Evolutionary conservation across 1,140 invertebrate genomes (phyloP), one percentile per base, ranked within the genome.

Genomic region (Drosophila truncata): DNA sequence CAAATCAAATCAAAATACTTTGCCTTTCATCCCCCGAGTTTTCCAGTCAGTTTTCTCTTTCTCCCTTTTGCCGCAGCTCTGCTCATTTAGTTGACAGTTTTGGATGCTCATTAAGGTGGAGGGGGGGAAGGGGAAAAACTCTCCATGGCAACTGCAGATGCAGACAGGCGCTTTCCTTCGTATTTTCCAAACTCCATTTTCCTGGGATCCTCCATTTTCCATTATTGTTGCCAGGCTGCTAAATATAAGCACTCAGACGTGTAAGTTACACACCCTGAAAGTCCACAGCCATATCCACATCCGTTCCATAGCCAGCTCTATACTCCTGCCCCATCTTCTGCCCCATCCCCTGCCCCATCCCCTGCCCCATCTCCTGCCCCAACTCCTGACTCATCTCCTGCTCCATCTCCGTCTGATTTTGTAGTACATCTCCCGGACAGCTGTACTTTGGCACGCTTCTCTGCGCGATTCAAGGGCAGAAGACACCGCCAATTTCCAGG

Each of bases 361-460:
- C 25, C 55, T n/a, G 23, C 23, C 29, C 25, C 74, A 49, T 29
- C 44, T 25, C 35, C 55, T n/a, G 23, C 23, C 29, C 25, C 74
- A 49, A 25, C 44, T 25, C 35, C n/a, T n/a, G n/a, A n/a, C n/a
- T n/a, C 44, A 41, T 27, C 18, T 27, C 29, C 55, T n/a, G 18
- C 18, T 29, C 23, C 37, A 29, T 29, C 23, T 39, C 57, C 46
- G 13, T 39, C 58, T 49, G 25, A 49, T 23, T 42, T 37, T 13
- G 33, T n/a, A 55, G 33, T 37, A 49, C 66, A 49, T 54, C 29
- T 39, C 64, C 69, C 80, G 72, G 80, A 78, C 82, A 85, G 82
- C 78, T 80, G 83, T 72, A 74, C 63, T 88, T 88, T 87, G 83
- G 83, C 83, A 87, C 83, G 83, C 83, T 84, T 78, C 82, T 64